Evolutionary conservation across 2,113 vertebrate species (phyloP), one percentile per base, ranked within the genome.

Genomic region (human): DNA sequence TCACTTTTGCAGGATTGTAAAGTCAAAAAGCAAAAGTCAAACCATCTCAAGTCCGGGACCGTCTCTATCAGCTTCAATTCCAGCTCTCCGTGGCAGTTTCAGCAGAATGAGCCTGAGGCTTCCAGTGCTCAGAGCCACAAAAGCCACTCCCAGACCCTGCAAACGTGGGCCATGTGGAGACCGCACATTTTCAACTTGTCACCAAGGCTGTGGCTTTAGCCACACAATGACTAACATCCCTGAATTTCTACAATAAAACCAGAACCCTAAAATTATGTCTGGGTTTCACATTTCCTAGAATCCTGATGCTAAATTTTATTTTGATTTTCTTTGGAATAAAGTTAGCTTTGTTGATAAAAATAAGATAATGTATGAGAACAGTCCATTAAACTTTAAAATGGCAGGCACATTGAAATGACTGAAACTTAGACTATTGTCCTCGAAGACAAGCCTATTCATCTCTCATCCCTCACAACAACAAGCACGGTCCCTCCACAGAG

Each of bases 201-300:
- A 23, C 22, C 87, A 66, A 8, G 0, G 50, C 35, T 0, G 17
- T 1, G 7, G 7, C 55, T 82, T 88, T 84, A 78, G 0, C 64
- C 84, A 57, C 55, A 83, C 17, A 90, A 72, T 18, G 1, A 66
- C 68, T 81, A n/a, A 25, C 55, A 79, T 55, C 70, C 48, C 27
- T 40, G 55, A 4, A 48, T 89, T 95, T 96, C 87, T 94, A 93
- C 93, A 55, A 97, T 80, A 94, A 94, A 93, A 83, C 73, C 35
- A 8, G 8, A 85, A 2, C 13, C 73, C 57, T 93, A 48, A 85
- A 85, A 72, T 27, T 0, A 50, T 40, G 14, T 86, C 84, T 50
- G 40, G 27, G 8, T 7, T 86, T 81, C 25, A 11, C n/a, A 38
- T 16, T 14, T 38, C 25, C 32, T 64, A 40, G 8, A 30, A 86